Conservation (phyloP, 2,888 invertebrate genomes). For the Troilus luridus region DNA sequence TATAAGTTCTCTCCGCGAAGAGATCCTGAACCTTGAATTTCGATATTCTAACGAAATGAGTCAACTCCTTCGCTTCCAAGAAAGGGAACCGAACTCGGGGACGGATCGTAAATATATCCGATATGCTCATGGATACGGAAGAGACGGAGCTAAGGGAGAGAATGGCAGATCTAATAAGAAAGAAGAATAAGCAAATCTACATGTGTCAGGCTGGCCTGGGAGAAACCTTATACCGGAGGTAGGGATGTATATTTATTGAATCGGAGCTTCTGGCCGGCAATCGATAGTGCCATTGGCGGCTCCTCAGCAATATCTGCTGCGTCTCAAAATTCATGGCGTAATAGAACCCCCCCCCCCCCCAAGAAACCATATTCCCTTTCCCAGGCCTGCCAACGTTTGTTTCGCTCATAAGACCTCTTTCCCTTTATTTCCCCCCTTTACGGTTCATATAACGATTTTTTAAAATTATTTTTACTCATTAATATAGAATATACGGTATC, state of each 20-base stretch:
- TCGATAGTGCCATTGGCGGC: slow-evolving; percentile 46
- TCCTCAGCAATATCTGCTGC: slow-evolving; percentile 2
- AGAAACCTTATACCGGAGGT: not conserved
- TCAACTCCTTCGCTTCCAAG: not conserved
- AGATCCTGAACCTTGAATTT: not conserved
- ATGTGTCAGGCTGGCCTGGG: not conserved
- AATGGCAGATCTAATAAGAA: slow-evolving; percentile 37
- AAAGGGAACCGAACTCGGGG: not conserved
- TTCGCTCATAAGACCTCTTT: not conserved
- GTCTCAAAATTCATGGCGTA: slow-evolving; percentile 33
- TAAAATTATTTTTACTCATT: too few species aligned
- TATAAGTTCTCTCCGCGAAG: not conserved
- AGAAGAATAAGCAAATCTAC: slow-evolving; percentile 24
- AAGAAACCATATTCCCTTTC: not conserved
- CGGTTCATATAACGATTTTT: not conserved
- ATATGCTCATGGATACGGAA: not conserved
- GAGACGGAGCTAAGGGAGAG: not conserved
- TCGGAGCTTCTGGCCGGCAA: slow-evolving; percentile 23
- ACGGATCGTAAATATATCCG: not conserved
- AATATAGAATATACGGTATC: too few species aligned
- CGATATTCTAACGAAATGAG: not conserved
- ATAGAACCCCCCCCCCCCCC: not conserved
- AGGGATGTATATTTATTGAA: slow-evolving; percentile 33
- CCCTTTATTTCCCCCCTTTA: not conserved
- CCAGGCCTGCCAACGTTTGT: not conserved